A percentile compares a stretch with the other conserved stretches of the same genome.
Conservation (phyloP, 1,140 invertebrate genomes). For the Drosophila rufa region DNA sequence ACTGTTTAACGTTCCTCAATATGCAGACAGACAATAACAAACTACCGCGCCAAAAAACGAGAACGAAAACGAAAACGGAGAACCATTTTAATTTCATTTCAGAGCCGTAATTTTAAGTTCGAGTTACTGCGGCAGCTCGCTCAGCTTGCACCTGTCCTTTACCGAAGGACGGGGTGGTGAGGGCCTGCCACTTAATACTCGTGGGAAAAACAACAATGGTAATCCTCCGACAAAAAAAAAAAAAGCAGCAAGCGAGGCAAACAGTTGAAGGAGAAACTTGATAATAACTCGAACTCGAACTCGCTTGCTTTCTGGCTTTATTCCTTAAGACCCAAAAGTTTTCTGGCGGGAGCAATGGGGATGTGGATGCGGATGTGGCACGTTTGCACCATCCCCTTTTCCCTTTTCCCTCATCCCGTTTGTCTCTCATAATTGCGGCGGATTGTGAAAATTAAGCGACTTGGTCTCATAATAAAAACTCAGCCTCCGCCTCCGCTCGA, state of each 20-base stretch:
- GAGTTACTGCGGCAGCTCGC: constrained; percentile 42
- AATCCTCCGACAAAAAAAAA: constrained; percentile 16
- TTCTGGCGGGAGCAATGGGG: not conserved
- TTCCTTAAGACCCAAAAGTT: constrained; percentile 69
- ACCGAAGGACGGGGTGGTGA: not conserved
- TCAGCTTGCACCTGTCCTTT: constrained; percentile 38
- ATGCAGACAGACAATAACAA: constrained; percentile 73
- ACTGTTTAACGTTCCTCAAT: constrained; percentile 67
- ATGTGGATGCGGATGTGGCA: constrained; percentile 43
- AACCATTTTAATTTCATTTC: constrained; percentile 81
- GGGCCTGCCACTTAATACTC: constrained; percentile 72
- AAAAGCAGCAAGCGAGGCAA: constrained; percentile 12
- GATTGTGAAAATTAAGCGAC: constrained; percentile 77
- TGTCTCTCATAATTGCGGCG: constrained; percentile 68
- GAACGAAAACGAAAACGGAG: constrained; percentile 32
- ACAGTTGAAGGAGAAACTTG: constrained; percentile 60
- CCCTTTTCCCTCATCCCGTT: constrained; percentile 12
- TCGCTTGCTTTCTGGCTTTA: constrained; percentile 74
- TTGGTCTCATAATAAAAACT: constrained; percentile 53
- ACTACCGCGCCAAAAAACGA: constrained; percentile 51
- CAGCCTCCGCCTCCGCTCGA: constrained; percentile 17
- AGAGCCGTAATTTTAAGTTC: constrained; percentile 75
- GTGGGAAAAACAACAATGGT: constrained; percentile 78
- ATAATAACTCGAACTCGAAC: constrained; percentile 69
- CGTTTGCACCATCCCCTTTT: constrained; percentile 21